Percentiles rank a stretch among this genome's conserved stretches.
phyloP scores from a whole-genome alignment of 2,113 vertebrate species.

The Bambusicola thoracicus region DNA sequence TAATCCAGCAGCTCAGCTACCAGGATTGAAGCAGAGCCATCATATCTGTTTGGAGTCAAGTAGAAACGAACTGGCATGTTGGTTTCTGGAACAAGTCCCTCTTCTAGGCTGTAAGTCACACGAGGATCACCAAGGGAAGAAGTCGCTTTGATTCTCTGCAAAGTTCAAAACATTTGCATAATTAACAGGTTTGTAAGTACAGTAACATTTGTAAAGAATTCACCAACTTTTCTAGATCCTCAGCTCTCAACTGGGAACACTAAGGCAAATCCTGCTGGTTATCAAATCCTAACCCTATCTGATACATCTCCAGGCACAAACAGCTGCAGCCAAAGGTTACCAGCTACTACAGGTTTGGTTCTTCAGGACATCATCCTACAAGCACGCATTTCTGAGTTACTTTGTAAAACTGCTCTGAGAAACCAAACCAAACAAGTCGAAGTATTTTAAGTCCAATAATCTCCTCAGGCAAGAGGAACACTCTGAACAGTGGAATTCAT shows the following conservation, averaged over 20 bases:
- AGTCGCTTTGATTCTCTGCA: slow-evolving; percentile 88
- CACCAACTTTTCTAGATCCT: background rate
- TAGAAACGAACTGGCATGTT: slow-evolving; percentile 92
- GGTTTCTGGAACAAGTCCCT: slow-evolving; percentile 88
- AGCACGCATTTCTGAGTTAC: background rate
- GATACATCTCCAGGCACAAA: background rate
- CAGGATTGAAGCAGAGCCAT: slow-evolving; percentile 87
- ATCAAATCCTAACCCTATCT: background rate
- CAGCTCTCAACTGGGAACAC: background rate
- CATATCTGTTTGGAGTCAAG: slow-evolving; percentile 87
- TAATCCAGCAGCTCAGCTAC: slow-evolving; percentile 89
- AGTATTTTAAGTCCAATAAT: background rate
- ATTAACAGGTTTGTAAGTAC: background rate
- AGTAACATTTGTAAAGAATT: background rate
- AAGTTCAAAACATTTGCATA: background rate
- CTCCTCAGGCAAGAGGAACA: background rate
- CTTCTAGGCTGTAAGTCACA: slow-evolving; percentile 88
- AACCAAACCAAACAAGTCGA: background rate
- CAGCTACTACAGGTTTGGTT: background rate
- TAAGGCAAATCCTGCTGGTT: background rate
- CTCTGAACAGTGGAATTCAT: background rate
- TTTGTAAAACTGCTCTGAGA: background rate
- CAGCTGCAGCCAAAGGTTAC: background rate
- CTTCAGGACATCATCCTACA: background rate
- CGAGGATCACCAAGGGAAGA: slow-evolving; percentile 87